These are phyloP conservation scores for Cathartes aura DNA, from an alignment of 2,113 vertebrate species.

Conservation along the genomic window DNA sequence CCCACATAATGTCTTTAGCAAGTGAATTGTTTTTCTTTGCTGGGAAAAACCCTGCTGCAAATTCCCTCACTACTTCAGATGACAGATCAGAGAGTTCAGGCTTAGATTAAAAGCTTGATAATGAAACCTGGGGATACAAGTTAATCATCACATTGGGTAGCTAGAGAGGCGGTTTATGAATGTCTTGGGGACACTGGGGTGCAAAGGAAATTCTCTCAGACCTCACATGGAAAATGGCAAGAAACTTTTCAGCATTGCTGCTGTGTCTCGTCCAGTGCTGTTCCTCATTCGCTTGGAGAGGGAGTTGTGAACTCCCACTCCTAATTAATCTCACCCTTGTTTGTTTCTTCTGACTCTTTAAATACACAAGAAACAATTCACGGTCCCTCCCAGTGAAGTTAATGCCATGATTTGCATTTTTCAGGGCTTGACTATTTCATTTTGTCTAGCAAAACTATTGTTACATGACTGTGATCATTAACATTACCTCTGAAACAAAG, in stretches of 20 bases:
- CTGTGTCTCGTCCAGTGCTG: neutral
- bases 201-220: neutral
- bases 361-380: neutral
- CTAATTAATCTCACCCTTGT: neutral
- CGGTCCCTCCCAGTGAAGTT: neutral
- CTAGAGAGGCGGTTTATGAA: neutral
- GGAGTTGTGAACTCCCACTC: neutral
- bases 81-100: constrained; percentile 25
- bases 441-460: neutral
- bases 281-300: neutral
- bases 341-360: constrained; percentile 23
- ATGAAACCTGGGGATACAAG: constrained; percentile 9
- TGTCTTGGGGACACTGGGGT: neutral
- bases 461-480: neutral
- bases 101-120: constrained; percentile 52
- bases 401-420: neutral
- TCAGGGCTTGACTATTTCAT: neutral
- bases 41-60: constrained; percentile 6
- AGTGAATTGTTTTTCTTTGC: neutral
- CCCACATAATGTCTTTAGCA: neutral
- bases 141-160: neutral
- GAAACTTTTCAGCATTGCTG: neutral
- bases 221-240: neutral
- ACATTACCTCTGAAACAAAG: neutral
- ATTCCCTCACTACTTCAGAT: constrained; percentile 10